Percentiles rank a stretch among this genome's conserved stretches.
phyloP scores from a whole-genome alignment of 2,113 vertebrate genomes.

The Prionailurus viverrinus region DNA sequence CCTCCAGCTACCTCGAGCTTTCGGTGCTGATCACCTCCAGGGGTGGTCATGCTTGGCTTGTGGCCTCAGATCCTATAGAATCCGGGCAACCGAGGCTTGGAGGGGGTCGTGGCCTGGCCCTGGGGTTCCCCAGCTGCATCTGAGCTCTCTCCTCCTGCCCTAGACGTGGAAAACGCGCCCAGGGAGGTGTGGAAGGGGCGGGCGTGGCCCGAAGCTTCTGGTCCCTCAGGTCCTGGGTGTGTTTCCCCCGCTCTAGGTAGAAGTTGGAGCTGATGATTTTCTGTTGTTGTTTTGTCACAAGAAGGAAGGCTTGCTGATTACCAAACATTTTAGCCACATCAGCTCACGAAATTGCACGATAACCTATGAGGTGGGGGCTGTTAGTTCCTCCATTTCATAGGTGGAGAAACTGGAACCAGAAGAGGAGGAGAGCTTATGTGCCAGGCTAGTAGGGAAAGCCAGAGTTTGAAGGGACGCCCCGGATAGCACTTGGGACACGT shows the following conservation, averaged over 20 bases:
- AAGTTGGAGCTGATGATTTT: not conserved
- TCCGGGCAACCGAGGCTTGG: not conserved
- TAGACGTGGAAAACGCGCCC: not conserved
- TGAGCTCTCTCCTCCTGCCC: not conserved
- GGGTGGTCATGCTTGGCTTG: not conserved
- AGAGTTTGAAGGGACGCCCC: not conserved
- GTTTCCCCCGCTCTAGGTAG: not conserved
- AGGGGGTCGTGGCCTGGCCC: not conserved
- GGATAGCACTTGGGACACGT: not conserved
- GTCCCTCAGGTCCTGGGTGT: not conserved
- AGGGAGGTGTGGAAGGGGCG: not conserved
- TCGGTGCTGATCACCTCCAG: not conserved
- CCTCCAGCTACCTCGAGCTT: not conserved
- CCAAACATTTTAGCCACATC: not conserved
- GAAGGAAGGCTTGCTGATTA: not conserved
- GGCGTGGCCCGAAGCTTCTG: not conserved
- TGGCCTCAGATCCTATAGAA: not conserved
- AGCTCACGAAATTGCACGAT: not conserved
- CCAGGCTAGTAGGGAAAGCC: not conserved
- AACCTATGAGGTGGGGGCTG: not conserved
- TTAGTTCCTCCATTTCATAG: not conserved
- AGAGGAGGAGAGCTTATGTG: not conserved
- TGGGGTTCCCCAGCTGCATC: too few species aligned
- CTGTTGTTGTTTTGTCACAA: not conserved
- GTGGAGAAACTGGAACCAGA: not conserved